Base-by-base conservation (phyloP, 2,888 invertebrate species). In the Cheilosia urbana region DNA sequence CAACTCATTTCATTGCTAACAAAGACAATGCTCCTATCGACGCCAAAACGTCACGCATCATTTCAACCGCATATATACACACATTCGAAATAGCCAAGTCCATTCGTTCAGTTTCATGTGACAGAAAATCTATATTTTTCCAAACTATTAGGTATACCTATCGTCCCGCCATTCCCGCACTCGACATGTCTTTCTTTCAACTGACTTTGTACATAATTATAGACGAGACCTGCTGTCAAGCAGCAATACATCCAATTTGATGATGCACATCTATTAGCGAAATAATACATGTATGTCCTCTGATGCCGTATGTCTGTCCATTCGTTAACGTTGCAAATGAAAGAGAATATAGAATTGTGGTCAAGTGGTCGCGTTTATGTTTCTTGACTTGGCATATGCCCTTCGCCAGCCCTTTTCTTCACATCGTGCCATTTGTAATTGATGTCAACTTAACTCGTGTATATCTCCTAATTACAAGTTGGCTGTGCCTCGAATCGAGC, bases 391-490 rank as follows among this genome's bases (percentile, higher is more conserved):
- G 34, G 55, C 60, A 24, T 63, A 24, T 63, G 40, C 55, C 72
- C 60, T 72, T 68, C 68, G 51, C 37, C n/a, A 24, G 37, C 6
- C 55, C 65, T 19, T 15, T 66, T 57, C 58, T 49, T 62, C 42
- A 40, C 63, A 69, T 68, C 65, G 60, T 65, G 68, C 69, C 60
- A 73, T 63, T 72, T 73, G 73, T 81, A 72, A 81, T 77, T 81
- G 85, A 81, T 77, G 85, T 85, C 81, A 85, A 77, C 68, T 81
- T 81, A 45, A 77, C 76, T 34, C 57, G 77, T 82, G 80, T 82
- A 81, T 77, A 87, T 69, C 87, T 87, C 77, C 87, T 87, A 87
- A 87, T 87, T 87, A 82, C 82, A 72, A 73, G 82, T 82, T 81
- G 30, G 55, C 66, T 81, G 57, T 81, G 27, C 62, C 66, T 77